Evolutionary conservation across 2,888 invertebrate species (phyloP), one percentile per base, ranked within the genome.

Genomic region (Tupiocoris notatus): DNA sequence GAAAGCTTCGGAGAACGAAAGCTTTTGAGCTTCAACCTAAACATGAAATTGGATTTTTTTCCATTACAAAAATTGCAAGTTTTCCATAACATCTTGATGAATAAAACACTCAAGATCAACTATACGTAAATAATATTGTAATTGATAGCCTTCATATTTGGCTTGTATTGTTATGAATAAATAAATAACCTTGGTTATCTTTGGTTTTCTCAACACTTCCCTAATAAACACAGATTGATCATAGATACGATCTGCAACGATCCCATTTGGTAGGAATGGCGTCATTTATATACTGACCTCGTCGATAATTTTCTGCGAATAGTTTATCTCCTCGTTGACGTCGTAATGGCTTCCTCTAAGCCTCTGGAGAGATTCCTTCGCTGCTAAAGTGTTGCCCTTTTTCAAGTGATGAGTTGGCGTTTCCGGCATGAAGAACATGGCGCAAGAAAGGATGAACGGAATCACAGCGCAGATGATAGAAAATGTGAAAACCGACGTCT

Each of bases 391-490:
- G 58, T 87, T 86, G 3, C 62, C 25, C 22, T 76, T 80, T 56
- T 57, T 86, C 79, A 92, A 86, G 80, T 89, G 86, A 83, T 88
- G 93, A 24, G 89, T 88, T 0, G 96, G 96, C 2, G 93, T 90
- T 84, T 96, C 96, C 0, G 96, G 96, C 89, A 95, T 92, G 81
- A 93, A 91, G 81, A 91, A 87, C 84, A 94, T 92, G 1, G 91
- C 85, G 0, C 86, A 81, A 0, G 89, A 89, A 80, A 93, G 92
- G 2, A 92, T 81, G 0, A 93, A 82, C 0, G 95, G 91, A 2
- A 92, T 85, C 0, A 88, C 79, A 0, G 88, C 88, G 78, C 90
- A 91, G 16, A 91, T 84, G 1, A 91, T 84, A 1, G 92, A 91
- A 79, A 92, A 86, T 7, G 85, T 82, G 71, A 87, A 87, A 81